A percentile compares a stretch with the other conserved stretches of the same genome.
phyloP scores from a whole-genome alignment of 2,113 vertebrate species.

The Aphyosemion australe region DNA sequence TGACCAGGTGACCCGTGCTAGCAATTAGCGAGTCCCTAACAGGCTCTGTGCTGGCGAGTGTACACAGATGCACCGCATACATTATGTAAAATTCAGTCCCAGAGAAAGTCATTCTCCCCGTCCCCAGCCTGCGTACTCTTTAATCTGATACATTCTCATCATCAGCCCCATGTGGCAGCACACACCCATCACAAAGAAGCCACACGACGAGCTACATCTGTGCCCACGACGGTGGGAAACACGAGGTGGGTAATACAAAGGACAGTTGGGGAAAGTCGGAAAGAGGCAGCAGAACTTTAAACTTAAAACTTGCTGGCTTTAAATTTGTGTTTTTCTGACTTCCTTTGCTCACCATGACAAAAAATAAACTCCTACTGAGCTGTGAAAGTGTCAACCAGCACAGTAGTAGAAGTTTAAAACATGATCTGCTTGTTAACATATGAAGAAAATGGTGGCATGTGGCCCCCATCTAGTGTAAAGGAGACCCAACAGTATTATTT shows the following conservation, averaged over 20 bases:
- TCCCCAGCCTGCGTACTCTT: conserved; percentile 30
- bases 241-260: conserved; percentile 47
- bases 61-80: conserved; percentile 57
- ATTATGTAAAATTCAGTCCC: conserved; percentile 70
- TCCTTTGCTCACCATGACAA: conserved; percentile 42
- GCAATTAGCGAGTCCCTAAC: conserved; percentile 72
- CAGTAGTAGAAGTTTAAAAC: conserved; percentile 34
- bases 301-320: conserved; percentile 19
- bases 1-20: conserved; percentile 72
- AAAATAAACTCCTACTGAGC: conserved; percentile 26
- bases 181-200: conserved; percentile 31
- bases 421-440: conserved; percentile 55
- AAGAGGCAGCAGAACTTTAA: conserved; percentile 12
- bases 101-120: conserved; percentile 41
- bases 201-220: conserved; percentile 32
- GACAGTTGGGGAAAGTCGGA: conserved; percentile 1
- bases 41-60: conserved; percentile 35
- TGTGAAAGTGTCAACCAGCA: conserved; percentile 27
- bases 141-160: conserved; percentile 57
- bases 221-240: not conserved
- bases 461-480: not conserved
- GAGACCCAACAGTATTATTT: no score
- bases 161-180: conserved; percentile 29
- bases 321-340: conserved; percentile 44
- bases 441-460: conserved; percentile 40